These are phyloP conservation scores for Oscheius sp. DNA, from an alignment of 2,888 invertebrate species.

Conservation along the genomic window DNA sequence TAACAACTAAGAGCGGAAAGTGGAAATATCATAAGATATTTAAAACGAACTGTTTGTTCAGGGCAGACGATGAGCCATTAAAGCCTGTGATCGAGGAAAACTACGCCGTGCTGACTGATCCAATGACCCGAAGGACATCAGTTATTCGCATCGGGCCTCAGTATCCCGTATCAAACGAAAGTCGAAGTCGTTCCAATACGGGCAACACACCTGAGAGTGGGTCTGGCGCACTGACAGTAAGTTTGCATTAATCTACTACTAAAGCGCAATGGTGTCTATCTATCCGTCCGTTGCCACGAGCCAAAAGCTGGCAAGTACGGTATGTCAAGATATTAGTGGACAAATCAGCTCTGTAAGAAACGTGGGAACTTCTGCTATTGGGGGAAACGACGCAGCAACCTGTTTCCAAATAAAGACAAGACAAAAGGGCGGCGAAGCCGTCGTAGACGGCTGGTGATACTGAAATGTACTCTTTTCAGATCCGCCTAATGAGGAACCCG, in stretches of 20 bases:
- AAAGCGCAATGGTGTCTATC: no score
- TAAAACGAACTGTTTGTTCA: neutral
- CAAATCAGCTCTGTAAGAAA: no score
- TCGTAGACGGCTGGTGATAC: neutral
- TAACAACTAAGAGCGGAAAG: constrained; percentile 45
- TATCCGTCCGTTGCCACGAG: no score
- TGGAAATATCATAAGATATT: neutral
- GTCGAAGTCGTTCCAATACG: constrained; percentile 21
- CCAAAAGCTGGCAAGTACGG: no score
- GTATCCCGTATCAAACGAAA: constrained; percentile 8
- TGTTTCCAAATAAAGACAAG: no score
- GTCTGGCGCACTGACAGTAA: neutral
- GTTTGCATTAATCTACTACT: no score
- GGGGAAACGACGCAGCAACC: no score
- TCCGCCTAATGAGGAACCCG: no score
- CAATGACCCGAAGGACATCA: constrained; percentile 21
- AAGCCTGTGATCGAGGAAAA: constrained; percentile 28
- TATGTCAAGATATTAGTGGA: no score
- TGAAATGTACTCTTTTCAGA: neutral
- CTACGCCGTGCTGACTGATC: constrained; percentile 18
- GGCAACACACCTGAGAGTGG: constrained; percentile 12
- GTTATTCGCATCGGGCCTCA: constrained; percentile 24
- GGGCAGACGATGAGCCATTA: neutral
- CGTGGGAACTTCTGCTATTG: no score
- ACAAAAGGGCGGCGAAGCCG: no score